Evolutionary conservation across 92 coral and sea anemone genomes (phyloP), one percentile per base, ranked within the genome.

Genomic region (Parazoanthus atlanticus): DNA sequence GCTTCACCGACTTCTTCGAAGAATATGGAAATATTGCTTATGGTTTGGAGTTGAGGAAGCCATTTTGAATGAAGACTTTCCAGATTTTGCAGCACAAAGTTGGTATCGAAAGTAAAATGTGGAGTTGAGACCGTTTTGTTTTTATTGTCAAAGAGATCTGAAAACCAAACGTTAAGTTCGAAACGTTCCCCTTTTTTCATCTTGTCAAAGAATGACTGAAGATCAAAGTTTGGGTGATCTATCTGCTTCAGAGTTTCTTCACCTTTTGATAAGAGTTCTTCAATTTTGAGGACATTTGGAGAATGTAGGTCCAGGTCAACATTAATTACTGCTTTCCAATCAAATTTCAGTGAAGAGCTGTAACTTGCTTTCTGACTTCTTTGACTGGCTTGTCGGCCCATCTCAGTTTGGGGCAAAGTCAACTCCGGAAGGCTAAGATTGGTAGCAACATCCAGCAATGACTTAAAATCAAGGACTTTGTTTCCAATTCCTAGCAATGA

Each of bases 381-480:
- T 94, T 74, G 26, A 36, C 13, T 15, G 71, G 91, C 33, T 49
- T 13, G 17, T 49, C n/a, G n/a, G n/a, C 56, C 16, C 1, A 1
- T 7, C 28, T 23, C 28, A 0, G 30, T 0, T 66, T 70, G 3
- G 32, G 3, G 74, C 15, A 70, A 70, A 31, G 74, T n/a, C 23
- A 95, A 64, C 19, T 85, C 66, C 23, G 98, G 98, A 25, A 93
- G 82, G 26, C 89, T 78, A 30, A 91, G 67, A n/a, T 85, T 88
- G 70, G 86, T 81, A 8, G 93, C 81, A 19, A 89, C 87, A 25
- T 94, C 96, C 75, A 96, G 84, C 21, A 91, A 65, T 1, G 95
- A 74, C 5, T 91, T 88, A 85, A 95, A 84, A 38, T 95, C 96
- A 74, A 96, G 78, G 79, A 91, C 92, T 72, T 86, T 93, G 81